Base-by-base conservation (phyloP, 2,797 vertebrate species). In the Champsocephalus gunnari region DNA sequence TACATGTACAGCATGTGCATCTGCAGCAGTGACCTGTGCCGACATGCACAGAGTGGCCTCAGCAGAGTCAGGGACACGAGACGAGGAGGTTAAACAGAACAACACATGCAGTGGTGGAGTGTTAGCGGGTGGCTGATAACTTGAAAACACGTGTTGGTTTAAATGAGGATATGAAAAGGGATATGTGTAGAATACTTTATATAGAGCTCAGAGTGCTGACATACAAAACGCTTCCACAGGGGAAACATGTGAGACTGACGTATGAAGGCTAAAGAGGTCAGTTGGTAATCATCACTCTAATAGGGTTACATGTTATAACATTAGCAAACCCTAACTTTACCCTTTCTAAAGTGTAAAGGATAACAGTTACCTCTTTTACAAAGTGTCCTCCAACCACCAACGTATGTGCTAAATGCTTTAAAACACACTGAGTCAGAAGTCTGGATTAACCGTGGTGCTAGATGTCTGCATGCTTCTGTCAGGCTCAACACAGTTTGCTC, bases 1-100 rank as follows among this genome's bases (percentile, higher is more conserved):
- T 78, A 77, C 48, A 87, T 83, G 75, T 75, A 21, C 21, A 21
- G 21, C 2, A 78, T 88, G 87, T 82, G 80, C 87, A 89, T 87
- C 87, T 85, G 87, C 67, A 87, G 68, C 51, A 34, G 17, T 71
- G 75, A 80, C 87, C 84, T 73, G 34, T 6, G 44, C 50, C 3
- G 58, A 81, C 58, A 56, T 3, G 32, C 61, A 67, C 77, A 28
- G 24, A 4, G 32, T 53, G 68, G 80, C 63, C 58, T 67, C 65
- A 17, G 66, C 41, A 19, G 54, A 67, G 47, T 13, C 3, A 38
- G 38, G 6, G 57, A 64, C 34, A n/a, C 32, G 49, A 44, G 56
- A 61, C 70, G 51, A 75, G 67, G 51, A 75, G 67, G 78, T 79
- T 65, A 60, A 70, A 72, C 62, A 10, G 19, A 76, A 34, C 24